These are phyloP conservation scores for Ectemnius lituratus DNA, from an alignment of 2,888 invertebrate genomes.

Conservation along the genomic window DNA sequence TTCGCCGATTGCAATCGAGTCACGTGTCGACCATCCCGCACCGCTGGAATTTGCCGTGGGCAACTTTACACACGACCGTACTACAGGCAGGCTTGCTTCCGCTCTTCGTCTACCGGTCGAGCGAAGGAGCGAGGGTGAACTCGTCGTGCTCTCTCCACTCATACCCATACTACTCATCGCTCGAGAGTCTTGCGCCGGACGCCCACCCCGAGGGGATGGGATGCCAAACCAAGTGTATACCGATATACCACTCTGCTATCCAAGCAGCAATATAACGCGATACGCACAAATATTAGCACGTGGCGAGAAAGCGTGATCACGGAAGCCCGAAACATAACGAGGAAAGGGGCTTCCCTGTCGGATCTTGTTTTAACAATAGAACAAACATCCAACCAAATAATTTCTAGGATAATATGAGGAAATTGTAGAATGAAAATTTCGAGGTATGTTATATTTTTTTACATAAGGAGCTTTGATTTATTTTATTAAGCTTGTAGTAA, in stretches of 20 bases:
- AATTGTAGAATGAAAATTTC: no score
- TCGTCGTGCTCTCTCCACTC: no score
- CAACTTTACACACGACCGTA: conserved; percentile 16
- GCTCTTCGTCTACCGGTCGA: not conserved
- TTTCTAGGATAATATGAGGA: not conserved
- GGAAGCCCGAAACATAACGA: not conserved
- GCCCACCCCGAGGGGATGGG: not conserved
- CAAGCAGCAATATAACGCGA: not conserved
- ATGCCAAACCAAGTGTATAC: not conserved
- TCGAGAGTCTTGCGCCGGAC: no score
- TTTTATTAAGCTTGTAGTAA: no score
- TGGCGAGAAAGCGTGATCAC: not conserved
- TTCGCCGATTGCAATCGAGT: conserved; percentile 53
- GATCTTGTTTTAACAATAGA: not conserved
- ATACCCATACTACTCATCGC: no score
- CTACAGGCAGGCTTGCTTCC: conserved; percentile 1
- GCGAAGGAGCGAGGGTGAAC: not conserved
- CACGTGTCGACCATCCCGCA: conserved; percentile 43
- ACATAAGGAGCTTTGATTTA: no score
- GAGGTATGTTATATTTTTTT: no score
- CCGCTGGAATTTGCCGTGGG: conserved; percentile 30
- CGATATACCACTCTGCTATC: not conserved
- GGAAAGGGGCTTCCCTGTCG: not conserved
- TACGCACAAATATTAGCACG: conserved; percentile 14
- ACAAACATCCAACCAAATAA: not conserved